These are phyloP conservation scores for Amaurobius ferox DNA, from an alignment of 2,888 invertebrate species.

Conservation along the genomic window DNA sequence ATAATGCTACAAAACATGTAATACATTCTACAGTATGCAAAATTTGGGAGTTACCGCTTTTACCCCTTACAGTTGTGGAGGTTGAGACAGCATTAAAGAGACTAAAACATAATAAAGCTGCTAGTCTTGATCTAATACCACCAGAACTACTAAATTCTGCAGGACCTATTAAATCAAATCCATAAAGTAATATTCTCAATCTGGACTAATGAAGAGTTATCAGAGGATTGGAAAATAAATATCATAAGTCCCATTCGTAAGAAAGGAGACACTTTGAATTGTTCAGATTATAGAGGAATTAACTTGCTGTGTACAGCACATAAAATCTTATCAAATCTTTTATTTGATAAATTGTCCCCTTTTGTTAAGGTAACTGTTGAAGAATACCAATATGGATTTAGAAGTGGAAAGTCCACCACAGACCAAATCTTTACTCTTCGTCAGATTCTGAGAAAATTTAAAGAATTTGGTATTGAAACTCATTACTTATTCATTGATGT, in stretches of 20 bases:
- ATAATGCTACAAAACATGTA: not conserved
- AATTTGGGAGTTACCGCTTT: not conserved
- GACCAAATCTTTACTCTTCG: not conserved
- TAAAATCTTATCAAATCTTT: not conserved
- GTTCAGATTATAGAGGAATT: not conserved
- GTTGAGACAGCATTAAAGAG: not conserved
- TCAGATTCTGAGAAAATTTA: not conserved
- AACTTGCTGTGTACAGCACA: not conserved
- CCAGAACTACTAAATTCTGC: not conserved
- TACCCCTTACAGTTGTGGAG: not conserved
- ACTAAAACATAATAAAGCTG: not conserved
- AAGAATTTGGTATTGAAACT: not conserved
- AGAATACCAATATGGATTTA: constrained; percentile 11
- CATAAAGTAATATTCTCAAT: not conserved
- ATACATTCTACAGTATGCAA: not conserved
- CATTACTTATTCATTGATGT: constrained; percentile 10
- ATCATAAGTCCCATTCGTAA: not conserved
- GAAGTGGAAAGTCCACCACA: constrained; percentile 9
- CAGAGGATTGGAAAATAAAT: not conserved
- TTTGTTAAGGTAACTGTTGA: not conserved
- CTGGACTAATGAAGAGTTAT: not conserved
- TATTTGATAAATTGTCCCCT: not conserved
- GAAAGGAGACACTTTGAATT: constrained; percentile 6
- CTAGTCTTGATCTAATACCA: not conserved
- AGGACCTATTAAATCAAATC: not conserved